phyloP scores from a whole-genome alignment of 2,888 invertebrate species.

The Drosophila falleni region DNA sequence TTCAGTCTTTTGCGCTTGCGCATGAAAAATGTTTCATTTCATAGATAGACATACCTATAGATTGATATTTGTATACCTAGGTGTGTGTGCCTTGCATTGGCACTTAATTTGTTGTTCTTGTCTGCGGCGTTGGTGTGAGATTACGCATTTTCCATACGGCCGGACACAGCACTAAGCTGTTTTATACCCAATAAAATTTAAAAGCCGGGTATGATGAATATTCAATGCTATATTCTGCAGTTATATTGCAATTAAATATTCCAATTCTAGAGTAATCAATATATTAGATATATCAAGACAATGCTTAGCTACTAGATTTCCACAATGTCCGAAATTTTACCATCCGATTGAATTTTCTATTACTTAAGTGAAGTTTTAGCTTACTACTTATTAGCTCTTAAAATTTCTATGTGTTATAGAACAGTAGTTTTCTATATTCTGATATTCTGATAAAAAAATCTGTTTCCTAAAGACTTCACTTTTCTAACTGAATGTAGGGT shows the following conservation, averaged over 20 bases:
- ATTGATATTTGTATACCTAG: conserved; percentile 59
- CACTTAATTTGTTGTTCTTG: conserved; percentile 77
- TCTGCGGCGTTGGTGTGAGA: conserved; percentile 68
- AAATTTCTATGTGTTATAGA: no score
- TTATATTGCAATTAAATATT: no score
- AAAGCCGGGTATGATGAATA: neutral
- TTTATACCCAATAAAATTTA: conserved; percentile 34
- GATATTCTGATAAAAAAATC: neutral
- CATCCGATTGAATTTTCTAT: no score
- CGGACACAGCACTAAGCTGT: conserved; percentile 26
- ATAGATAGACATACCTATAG: conserved; percentile 60
- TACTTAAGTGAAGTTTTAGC: no score
- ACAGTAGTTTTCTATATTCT: no score
- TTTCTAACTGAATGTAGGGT: conserved; percentile 13
- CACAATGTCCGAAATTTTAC: no score
- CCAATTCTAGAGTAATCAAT: neutral
- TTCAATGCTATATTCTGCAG: neutral
- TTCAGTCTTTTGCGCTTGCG: conserved; percentile 66
- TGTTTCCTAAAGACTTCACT: neutral
- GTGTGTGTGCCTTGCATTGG: conserved; percentile 56
- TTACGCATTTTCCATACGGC: conserved; percentile 70
- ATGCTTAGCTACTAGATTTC: neutral
- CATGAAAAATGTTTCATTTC: conserved; percentile 76
- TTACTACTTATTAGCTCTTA: no score
- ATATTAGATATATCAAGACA: neutral